Evolutionary conservation across 2,113 vertebrate genomes (phyloP).

Genomic region (Rallus limicola): DNA sequence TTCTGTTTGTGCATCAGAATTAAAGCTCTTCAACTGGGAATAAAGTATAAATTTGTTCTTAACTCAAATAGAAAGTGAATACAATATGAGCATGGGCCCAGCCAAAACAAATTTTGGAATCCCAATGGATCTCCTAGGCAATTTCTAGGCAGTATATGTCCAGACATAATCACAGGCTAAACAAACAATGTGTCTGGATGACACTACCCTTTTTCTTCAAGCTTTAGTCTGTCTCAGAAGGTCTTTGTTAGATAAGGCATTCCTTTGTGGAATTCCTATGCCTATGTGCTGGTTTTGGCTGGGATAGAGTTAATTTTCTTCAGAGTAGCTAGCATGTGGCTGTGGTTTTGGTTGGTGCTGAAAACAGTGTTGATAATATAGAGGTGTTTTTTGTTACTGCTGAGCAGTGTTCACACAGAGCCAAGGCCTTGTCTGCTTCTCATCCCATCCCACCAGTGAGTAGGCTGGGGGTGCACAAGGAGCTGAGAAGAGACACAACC

Average conservation of each 20-base stretch:
- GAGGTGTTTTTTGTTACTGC: no score
- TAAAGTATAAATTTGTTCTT: not conserved
- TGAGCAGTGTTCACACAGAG: no score
- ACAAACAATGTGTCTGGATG: not conserved
- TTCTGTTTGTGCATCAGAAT: not conserved
- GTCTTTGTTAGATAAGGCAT: not conserved
- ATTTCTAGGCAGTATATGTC: not conserved
- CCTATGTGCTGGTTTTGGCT: not conserved
- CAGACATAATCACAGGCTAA: not conserved
- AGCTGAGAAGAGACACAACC: no score
- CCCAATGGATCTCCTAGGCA: not conserved
- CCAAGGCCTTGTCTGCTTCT: no score
- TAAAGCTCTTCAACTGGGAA: not conserved
- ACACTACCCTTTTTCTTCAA: not conserved
- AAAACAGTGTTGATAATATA: no score
- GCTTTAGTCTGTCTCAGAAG: not conserved
- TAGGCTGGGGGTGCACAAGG: no score
- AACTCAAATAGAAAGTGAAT: not conserved
- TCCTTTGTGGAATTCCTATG: not conserved
- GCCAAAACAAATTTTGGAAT: not conserved
- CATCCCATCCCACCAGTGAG: no score
- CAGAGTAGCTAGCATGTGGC: no score
- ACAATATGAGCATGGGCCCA: not conserved
- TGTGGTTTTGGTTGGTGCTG: no score
- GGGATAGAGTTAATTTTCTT: no score